Percentiles rank a stretch among this genome's conserved stretches.
These are phyloP conservation scores for Erebia epiphron DNA, from an alignment of 2,888 invertebrate genomes.

Conservation along the genomic window DNA sequence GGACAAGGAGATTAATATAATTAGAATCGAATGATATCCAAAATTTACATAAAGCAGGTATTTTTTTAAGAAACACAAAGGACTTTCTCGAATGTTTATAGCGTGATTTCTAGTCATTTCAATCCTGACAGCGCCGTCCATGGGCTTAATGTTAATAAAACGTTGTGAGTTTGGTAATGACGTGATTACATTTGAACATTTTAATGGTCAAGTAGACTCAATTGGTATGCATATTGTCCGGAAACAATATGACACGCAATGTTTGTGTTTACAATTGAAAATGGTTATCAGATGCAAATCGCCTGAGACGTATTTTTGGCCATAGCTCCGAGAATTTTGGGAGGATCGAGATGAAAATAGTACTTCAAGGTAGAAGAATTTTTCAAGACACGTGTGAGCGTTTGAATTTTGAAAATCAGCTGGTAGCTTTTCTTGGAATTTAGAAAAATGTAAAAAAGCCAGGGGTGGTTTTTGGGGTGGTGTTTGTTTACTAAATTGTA, in stretches of 20 bases:
- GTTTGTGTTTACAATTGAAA: neutral
- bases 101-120: slow-evolving; percentile 10
- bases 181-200: slow-evolving; percentile 1
- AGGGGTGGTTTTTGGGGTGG: too few relatives aligned
- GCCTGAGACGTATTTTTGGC: too few relatives aligned
- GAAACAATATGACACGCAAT: slow-evolving; percentile 4
- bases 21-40: neutral
- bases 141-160: slow-evolving; percentile 13
- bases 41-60: neutral
- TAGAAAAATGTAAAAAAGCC: too few relatives aligned
- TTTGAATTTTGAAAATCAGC: too few relatives aligned
- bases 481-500: too few relatives aligned
- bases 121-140: slow-evolving; percentile 11
- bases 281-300: too few relatives aligned
- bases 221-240: neutral
- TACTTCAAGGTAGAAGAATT: too few relatives aligned
- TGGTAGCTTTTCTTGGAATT: too few relatives aligned
- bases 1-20: too few relatives aligned
- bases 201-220: slow-evolving; percentile 1
- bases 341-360: too few relatives aligned
- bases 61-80: neutral
- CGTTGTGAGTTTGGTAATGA: neutral
- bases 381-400: too few relatives aligned
- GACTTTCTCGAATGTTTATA: slow-evolving; percentile 3
- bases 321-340: too few relatives aligned